Evolutionary conservation across 2,113 vertebrate genomes (phyloP).

Genomic region (Cyanocitta stelleri): DNA sequence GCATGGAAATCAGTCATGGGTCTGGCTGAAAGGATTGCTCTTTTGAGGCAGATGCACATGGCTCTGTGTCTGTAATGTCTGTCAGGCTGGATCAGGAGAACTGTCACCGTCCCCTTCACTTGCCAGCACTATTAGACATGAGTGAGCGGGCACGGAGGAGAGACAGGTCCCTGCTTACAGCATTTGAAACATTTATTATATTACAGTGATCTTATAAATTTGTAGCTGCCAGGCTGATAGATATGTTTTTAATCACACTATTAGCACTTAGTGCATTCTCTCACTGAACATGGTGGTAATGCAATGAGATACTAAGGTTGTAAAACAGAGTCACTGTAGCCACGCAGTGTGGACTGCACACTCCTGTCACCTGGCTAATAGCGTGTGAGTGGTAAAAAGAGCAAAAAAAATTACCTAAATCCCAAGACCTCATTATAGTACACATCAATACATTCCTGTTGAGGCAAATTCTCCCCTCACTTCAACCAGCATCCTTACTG

Average conservation of each 20-base stretch:
- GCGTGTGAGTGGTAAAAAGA: not conserved
- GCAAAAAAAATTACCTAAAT: not conserved
- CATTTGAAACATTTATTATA: slow-evolving; percentile 24
- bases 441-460: not conserved
- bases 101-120: not conserved
- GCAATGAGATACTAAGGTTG: not conserved
- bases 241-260: not conserved
- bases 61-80: not conserved
- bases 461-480: not conserved
- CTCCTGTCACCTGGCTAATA: not conserved
- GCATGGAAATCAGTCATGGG: slow-evolving; percentile 44
- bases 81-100: slow-evolving; percentile 27
- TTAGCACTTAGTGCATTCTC: not conserved
- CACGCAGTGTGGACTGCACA: not conserved
- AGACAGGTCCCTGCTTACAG: not conserved
- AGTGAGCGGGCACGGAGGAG: not conserved
- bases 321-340: not conserved
- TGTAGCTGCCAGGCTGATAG: not conserved
- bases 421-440: not conserved
- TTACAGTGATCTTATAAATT: slow-evolving; percentile 16
- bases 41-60: slow-evolving; percentile 18
- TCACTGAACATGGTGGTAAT: not conserved
- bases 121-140: not conserved
- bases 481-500: not conserved
- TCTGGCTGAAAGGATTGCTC: slow-evolving; percentile 23